Percentiles rank a stretch among this genome's conserved stretches.
phyloP scores from a whole-genome alignment of 1,140 invertebrate genomes.

The Homarus americanus region DNA sequence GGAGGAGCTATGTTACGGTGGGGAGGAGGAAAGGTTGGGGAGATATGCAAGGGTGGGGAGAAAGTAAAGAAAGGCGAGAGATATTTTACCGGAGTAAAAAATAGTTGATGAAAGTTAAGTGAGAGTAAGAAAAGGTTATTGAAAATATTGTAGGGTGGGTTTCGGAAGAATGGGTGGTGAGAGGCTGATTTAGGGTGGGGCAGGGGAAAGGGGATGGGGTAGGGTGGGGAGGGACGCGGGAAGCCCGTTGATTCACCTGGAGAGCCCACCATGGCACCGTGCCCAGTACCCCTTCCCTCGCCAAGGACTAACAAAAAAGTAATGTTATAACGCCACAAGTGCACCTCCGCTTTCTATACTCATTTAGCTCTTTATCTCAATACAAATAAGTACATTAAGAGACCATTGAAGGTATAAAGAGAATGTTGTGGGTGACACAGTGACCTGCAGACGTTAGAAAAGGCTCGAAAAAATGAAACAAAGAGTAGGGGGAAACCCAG shows the following conservation, averaged over 20 bases:
- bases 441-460: neutral
- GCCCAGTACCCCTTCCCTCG: constrained; percentile 26
- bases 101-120: too few relatives aligned
- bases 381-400: neutral
- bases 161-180: neutral
- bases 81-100: too few relatives aligned
- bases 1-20: too few relatives aligned
- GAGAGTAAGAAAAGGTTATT: too few relatives aligned
- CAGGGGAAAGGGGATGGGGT: neutral
- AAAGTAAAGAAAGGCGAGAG: neutral
- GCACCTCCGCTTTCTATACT: neutral
- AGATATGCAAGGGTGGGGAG: neutral
- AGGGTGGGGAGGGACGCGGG: constrained; percentile 14
- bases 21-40: neutral
- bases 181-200: neutral
- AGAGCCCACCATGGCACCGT: constrained; percentile 45
- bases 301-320: constrained; percentile 11
- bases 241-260: constrained; percentile 59
- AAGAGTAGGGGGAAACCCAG: constrained; percentile 12
- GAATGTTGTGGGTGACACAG: neutral
- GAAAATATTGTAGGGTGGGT: neutral
- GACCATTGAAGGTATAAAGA: neutral
- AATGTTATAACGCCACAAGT: neutral
- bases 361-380: neutral
- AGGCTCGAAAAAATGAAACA: neutral